Percentiles rank a stretch among this genome's conserved stretches.
Evolutionary conservation across 2,113 vertebrate species (phyloP).

Genomic region (Gobius niger): DNA sequence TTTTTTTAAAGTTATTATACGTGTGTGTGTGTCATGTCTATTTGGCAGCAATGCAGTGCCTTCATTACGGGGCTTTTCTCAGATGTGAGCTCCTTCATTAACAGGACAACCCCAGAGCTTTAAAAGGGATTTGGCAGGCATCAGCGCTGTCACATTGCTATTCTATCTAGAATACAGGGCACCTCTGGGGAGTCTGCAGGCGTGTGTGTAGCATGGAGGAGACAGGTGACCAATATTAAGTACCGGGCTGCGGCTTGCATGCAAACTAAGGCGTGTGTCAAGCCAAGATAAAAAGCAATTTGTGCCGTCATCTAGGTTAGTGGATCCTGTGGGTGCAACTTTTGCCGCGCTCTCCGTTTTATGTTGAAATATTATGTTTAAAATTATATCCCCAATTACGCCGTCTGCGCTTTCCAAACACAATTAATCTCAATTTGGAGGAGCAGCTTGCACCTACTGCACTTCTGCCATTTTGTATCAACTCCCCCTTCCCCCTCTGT

Average conservation of each 20-base stretch:
- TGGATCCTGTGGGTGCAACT: constrained; percentile 7
- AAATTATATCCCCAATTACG: constrained; percentile 43
- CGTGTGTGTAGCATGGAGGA: background rate
- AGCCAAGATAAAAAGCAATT: background rate
- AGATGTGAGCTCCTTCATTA: constrained; percentile 67
- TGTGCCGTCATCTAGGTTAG: constrained; percentile 3
- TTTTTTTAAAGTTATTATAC: constrained; percentile 6
- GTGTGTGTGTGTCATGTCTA: constrained; percentile 24
- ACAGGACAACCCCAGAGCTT: constrained; percentile 41
- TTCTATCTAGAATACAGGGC: constrained; percentile 41
- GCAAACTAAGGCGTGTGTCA: constrained; percentile 14
- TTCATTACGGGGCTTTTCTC: constrained; percentile 57
- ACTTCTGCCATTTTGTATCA: constrained; percentile 41
- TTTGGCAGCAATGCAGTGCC: constrained; percentile 42
- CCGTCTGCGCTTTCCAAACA: constrained; percentile 24
- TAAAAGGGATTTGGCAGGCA: constrained; percentile 57
- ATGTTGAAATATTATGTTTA: constrained; percentile 9
- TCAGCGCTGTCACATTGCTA: constrained; percentile 60
- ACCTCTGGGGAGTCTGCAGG: constrained; percentile 30
- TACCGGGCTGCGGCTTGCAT: constrained; percentile 22
- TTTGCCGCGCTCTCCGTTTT: background rate
- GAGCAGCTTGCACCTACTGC: constrained; percentile 22
- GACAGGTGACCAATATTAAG: constrained; percentile 9
- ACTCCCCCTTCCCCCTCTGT: constrained; percentile 15
- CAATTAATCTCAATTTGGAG: constrained; percentile 60